phyloP scores from a whole-genome alignment of 2,113 vertebrate genomes.

The Puffinus mauretanicus region DNA sequence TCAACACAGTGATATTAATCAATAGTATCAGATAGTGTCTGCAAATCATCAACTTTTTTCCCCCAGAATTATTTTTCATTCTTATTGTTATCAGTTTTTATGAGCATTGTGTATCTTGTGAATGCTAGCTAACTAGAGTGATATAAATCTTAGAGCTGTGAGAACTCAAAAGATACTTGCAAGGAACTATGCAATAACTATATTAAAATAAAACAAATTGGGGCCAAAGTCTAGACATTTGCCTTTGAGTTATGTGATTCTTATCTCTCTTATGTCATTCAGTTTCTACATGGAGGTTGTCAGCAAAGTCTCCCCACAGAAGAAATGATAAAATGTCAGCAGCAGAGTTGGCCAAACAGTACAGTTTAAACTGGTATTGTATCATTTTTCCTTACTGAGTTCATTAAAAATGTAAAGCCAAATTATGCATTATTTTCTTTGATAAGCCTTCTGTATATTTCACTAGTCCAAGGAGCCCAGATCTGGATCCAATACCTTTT shows the following conservation, averaged over 20 bases:
- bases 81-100: background rate
- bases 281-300: background rate
- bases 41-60: background rate
- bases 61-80: background rate
- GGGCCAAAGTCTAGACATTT: constrained; percentile 14
- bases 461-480: background rate
- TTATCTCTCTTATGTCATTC: constrained; percentile 13
- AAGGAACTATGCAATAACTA: background rate
- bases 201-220: constrained; percentile 15
- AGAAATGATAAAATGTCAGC: background rate
- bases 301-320: background rate
- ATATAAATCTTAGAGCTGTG: background rate
- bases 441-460: background rate
- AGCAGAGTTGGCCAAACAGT: background rate
- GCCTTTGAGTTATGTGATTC: background rate
- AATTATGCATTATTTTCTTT: background rate
- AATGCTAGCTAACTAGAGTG: background rate
- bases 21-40: background rate
- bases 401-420: background rate
- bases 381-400: background rate
- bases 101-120: background rate
- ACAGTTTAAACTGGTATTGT: background rate
- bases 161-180: background rate
- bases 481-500: background rate
- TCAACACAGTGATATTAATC: background rate